Base-by-base conservation (phyloP, 2,113 vertebrate genomes). In the Brachirus orientalis region DNA sequence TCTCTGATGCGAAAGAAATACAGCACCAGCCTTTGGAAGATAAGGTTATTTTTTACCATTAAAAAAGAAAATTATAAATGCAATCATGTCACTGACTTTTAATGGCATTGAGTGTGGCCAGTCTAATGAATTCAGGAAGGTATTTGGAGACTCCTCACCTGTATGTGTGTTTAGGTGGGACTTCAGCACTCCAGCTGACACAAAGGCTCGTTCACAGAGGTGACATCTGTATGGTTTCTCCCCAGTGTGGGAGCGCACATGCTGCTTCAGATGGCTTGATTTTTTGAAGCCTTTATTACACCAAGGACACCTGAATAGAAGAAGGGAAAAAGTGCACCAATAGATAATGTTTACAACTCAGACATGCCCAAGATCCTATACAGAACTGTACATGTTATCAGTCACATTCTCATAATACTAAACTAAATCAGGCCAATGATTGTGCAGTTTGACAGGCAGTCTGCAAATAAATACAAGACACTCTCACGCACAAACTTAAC, bases 251-350 rank as follows among this genome's bases (percentile, higher is more conserved):
- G 98, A 99, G 36, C 98, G 94, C 10, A 98, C 93, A 0, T 99
- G 97, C 75, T 99, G 98, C 86, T 99, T 99, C 86, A 99, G 89
- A 75, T 99, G 98, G 77, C 98, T 99, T 14, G 97, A 99, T 86
- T 99, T 99, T 91, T 99, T 99, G 77, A 99, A 99, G 65, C 94
- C 95, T 71, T 98, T 99, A 85, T 87, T 94, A 88, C 98, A 99
- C 79, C 96, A 95, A 36, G 50, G 94, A 82, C 98, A 99, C 66
- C 98, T 99, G 63, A 58, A 63, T 65, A 63, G 3, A 4, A 14
- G 22, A 38, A n/a, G n/a, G n/a, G n/a, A n/a, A n/a, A n/a, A 28
- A 16, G 8, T 3, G 1, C 2, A 13, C 62, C 7, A 22, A 14
- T 19, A 14, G 3, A 7, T 17, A 11, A 6, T 52, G 13, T 67